phyloP scores from a whole-genome alignment of 2,888 invertebrate genomes.

The Venusia cambrica region DNA sequence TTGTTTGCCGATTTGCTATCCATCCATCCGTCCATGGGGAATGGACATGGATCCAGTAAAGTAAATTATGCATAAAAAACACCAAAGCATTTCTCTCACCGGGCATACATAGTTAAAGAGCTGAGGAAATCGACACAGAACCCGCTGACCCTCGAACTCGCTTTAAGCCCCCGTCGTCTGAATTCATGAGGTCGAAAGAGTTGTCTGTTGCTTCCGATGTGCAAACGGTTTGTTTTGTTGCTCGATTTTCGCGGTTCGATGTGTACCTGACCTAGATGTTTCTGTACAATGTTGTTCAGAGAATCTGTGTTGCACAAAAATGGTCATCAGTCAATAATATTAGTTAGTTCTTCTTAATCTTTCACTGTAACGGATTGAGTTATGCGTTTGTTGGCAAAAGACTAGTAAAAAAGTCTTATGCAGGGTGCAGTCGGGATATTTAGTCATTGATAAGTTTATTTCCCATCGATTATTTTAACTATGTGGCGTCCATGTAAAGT shows the following conservation, averaged over 20 bases:
- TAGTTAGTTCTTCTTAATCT: too few species aligned
- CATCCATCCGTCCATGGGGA: too few species aligned
- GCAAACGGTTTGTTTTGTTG: background rate
- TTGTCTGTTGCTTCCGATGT: constrained; percentile 4
- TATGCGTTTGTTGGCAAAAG: too few species aligned
- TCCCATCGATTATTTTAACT: too few species aligned
- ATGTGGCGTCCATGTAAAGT: too few species aligned
- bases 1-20: too few species aligned
- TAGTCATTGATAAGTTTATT: too few species aligned
- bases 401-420: too few species aligned
- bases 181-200: constrained; percentile 4
- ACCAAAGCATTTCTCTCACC: constrained; percentile 24
- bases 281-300: background rate
- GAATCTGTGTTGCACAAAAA: background rate
- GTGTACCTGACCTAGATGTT: background rate
- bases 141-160: constrained; percentile 11
- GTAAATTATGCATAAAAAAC: constrained; percentile 31
- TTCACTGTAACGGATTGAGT: too few species aligned
- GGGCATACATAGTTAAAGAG: constrained; percentile 35
- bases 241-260: background rate
- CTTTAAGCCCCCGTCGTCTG: constrained; percentile 1
- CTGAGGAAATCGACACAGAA: constrained; percentile 28
- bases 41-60: constrained; percentile 13
- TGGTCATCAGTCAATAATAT: too few species aligned
- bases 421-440: too few species aligned